Evolutionary conservation across 2,888 invertebrate genomes (phyloP), one percentile per base, ranked within the genome.

Genomic region (Trachelus iudaicus): DNA sequence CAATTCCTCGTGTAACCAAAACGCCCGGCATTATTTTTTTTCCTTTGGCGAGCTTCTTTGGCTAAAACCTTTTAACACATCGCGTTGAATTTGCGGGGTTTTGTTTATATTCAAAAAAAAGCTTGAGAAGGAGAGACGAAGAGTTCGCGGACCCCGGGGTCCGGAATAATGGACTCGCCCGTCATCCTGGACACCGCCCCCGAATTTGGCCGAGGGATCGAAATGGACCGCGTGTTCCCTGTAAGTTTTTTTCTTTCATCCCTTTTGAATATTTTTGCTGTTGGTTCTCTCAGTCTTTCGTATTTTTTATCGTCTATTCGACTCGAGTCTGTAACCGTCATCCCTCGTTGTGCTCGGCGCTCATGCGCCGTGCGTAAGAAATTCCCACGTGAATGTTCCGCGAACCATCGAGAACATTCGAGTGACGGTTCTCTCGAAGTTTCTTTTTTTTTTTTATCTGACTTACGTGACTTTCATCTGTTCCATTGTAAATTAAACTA

Each of bases 141-240:
- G 80, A 84, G 84, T 81, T 77, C 82, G 81, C 79, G 76, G 77
- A 81, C 83, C 73, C 76, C 81, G 81, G 79, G 78, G 83, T 86
- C 83, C 83, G 83, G 82, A 88, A 84, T 86, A 84, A 94, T 94
- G 94, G 94, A 94, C 91, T 94, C 94, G 81, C 94, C 94, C 87
- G 93, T 94, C 92, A 93, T 94, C 90, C 88, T 94, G 92, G 94
- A 94, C 92, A 93, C 93, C 88, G 93, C 94, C 85, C 93, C 93
- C 86, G 93, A 94, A 90, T 94, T 94, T 85, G 91, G 90, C 90
- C 93, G 92, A 89, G 93, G 92, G 84, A 92, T 89, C 84, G 89
- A 91, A 88, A 85, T 90, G 89, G 90, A 90, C 84, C 86, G 87
- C 83, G 89, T 87, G 82, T 91, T 92, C 90, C 93, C 93, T 88